Evolutionary conservation across 2,797 vertebrate genomes (phyloP).

Genomic region (Hoplostethus mediterraneus): DNA sequence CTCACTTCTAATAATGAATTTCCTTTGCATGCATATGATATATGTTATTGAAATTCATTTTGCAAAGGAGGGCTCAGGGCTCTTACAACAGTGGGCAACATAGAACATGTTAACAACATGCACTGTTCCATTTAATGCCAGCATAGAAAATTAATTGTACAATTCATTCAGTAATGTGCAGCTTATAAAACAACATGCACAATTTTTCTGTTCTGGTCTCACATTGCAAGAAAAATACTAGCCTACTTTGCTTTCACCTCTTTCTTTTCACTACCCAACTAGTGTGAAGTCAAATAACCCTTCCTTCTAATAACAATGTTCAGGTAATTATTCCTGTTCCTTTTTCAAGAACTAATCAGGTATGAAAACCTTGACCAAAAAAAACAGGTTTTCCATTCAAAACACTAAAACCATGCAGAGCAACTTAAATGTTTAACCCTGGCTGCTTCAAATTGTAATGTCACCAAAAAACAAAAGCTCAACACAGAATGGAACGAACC

Average conservation of each 20-base stretch:
- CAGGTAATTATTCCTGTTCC: neutral
- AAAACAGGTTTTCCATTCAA: neutral
- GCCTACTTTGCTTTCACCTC: neutral
- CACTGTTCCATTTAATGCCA: too few relatives aligned
- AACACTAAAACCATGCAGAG: conserved; percentile 1
- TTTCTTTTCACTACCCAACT: neutral
- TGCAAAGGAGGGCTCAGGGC: neutral
- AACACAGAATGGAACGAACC: neutral
- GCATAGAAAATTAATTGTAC: too few relatives aligned
- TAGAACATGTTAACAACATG: neutral
- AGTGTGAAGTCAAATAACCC: too few relatives aligned
- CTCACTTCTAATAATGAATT: neutral
- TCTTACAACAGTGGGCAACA: neutral
- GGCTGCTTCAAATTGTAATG: too few relatives aligned
- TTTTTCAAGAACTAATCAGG: conserved; percentile 8
- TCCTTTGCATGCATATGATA: neutral
- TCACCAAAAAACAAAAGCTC: neutral
- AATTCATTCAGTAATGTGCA: too few relatives aligned
- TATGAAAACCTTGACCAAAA: neutral
- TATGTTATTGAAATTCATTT: neutral
- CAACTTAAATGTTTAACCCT: too few relatives aligned
- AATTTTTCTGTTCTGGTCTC: too few relatives aligned
- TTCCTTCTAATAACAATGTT: too few relatives aligned
- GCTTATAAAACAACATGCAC: too few relatives aligned
- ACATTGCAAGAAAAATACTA: conserved; percentile 9